Conservation (phyloP, 2,797 vertebrate genomes). For the Hozukius guyotensis region DNA sequence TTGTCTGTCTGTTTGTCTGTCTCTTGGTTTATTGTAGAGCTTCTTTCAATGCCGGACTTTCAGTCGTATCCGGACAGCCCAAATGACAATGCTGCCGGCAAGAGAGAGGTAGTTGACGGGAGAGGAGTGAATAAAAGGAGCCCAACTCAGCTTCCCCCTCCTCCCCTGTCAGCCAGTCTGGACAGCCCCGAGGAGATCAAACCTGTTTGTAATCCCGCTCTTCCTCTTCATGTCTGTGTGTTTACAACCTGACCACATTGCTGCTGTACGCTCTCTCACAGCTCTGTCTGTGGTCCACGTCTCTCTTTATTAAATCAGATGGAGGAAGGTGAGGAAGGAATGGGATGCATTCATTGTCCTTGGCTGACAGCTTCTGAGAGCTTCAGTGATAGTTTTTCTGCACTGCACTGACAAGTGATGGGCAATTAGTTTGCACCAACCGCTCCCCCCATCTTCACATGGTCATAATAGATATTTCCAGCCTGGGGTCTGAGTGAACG, state of each 20-base stretch:
- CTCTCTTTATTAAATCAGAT: constrained; percentile 69
- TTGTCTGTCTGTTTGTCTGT: constrained; percentile 65
- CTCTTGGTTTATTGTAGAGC: constrained; percentile 52
- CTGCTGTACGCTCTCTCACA: constrained; percentile 49
- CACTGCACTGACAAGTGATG: constrained; percentile 70
- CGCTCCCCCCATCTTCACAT: constrained; percentile 25
- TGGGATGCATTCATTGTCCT: constrained; percentile 70
- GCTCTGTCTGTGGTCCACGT: constrained; percentile 72
- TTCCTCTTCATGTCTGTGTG: constrained; percentile 74
- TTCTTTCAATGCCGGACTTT: constrained; percentile 65
- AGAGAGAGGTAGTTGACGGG: constrained; percentile 58
- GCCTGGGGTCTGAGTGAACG: constrained; percentile 35
- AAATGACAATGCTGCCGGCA: constrained; percentile 78
- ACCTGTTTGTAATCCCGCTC: constrained; percentile 75
- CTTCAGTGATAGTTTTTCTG: constrained; percentile 27
- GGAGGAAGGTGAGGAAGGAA: constrained; percentile 49
- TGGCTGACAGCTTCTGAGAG: constrained; percentile 68
- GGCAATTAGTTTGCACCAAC: constrained; percentile 72
- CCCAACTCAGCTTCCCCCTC: constrained; percentile 43
- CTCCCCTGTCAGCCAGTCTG: constrained; percentile 65
- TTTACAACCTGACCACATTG: constrained; percentile 77
- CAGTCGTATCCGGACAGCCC: constrained; percentile 65
- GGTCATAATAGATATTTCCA: constrained; percentile 45
- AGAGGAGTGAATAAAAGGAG: constrained; percentile 63
- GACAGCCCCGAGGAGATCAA: constrained; percentile 78